Evolutionary conservation across 2,113 vertebrate species (phyloP).

Genomic region (Theropithecus gelada): DNA sequence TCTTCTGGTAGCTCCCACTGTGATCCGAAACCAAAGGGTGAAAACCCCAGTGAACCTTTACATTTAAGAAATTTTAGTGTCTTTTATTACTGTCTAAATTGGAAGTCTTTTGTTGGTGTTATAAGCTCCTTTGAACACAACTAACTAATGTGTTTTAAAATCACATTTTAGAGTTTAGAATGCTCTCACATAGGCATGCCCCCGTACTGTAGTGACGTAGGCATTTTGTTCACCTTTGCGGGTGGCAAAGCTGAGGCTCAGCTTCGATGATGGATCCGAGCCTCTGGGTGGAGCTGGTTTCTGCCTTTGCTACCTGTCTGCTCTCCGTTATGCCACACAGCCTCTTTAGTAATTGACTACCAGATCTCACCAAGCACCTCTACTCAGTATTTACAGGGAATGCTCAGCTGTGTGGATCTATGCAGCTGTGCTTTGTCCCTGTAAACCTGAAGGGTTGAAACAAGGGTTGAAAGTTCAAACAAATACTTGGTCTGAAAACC

Average conservation of each 20-base stretch:
- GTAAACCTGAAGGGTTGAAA: neutral
- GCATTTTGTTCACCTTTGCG: neutral
- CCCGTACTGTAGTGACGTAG: neutral
- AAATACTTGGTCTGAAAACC: neutral
- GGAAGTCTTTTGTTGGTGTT: neutral
- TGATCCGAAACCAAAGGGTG: neutral
- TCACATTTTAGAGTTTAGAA: neutral
- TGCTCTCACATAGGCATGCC: neutral
- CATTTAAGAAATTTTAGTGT: neutral
- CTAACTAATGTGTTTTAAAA: neutral
- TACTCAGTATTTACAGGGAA: neutral
- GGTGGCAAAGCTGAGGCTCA: neutral
- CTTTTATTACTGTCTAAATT: neutral
- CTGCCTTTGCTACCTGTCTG: neutral
- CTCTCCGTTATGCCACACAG: fast-evolving
- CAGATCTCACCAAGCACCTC: fast-evolving
- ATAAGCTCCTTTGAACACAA: neutral
- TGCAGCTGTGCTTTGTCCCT: neutral
- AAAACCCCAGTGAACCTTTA: fast-evolving
- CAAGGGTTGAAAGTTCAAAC: too few relatives aligned
- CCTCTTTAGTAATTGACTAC: fast-evolving
- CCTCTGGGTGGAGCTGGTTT: neutral
- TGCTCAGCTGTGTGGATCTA: fast-evolving
- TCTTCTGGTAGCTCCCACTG: neutral
- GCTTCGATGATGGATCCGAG: neutral